phyloP scores from a whole-genome alignment of 2,888 invertebrate species.

The Oxystoma pomonae region DNA sequence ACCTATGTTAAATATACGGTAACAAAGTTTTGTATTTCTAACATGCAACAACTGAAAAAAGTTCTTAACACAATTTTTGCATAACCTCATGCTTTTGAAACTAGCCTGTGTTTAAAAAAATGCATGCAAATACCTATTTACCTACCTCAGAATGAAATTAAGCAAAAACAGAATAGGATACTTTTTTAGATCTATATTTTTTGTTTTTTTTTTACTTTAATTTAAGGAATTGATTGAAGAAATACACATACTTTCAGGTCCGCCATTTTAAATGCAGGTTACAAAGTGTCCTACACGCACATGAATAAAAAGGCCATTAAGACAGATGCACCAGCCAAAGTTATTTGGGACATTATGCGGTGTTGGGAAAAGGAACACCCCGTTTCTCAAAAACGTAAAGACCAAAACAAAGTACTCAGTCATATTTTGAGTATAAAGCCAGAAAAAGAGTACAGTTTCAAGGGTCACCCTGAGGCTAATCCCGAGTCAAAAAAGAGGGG shows the following conservation, averaged over 20 bases:
- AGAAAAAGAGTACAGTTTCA: conserved; percentile 50
- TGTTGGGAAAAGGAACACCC: conserved; percentile 73
- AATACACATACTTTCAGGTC: conserved; percentile 69
- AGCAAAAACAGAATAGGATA: too few relatives aligned
- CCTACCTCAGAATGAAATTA: too few relatives aligned
- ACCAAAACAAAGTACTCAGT: conserved; percentile 49
- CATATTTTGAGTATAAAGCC: conserved; percentile 56
- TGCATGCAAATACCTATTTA: too few relatives aligned
- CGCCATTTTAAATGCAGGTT: conserved; percentile 84
- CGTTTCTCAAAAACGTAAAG: conserved; percentile 56
- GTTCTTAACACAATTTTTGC: too few relatives aligned
- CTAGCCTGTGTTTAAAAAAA: too few relatives aligned
- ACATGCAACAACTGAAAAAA: too few relatives aligned
- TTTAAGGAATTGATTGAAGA: too few relatives aligned
- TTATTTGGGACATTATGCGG: conserved; percentile 91
- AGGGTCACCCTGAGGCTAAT: conserved; percentile 67
- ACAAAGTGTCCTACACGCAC: conserved; percentile 89
- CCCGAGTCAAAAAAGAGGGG: conserved; percentile 71
- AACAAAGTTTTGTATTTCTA: too few relatives aligned
- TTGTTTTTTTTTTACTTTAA: neutral
- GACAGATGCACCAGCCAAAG: conserved; percentile 80
- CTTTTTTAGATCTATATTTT: too few relatives aligned
- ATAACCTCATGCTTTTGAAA: too few relatives aligned
- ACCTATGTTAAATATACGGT: conserved; percentile 68
- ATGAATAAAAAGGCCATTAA: conserved; percentile 84